Evolutionary conservation across 2,113 vertebrate genomes (phyloP), one percentile per base, ranked within the genome.

Genomic region (Hyperoodon ampullatus): DNA sequence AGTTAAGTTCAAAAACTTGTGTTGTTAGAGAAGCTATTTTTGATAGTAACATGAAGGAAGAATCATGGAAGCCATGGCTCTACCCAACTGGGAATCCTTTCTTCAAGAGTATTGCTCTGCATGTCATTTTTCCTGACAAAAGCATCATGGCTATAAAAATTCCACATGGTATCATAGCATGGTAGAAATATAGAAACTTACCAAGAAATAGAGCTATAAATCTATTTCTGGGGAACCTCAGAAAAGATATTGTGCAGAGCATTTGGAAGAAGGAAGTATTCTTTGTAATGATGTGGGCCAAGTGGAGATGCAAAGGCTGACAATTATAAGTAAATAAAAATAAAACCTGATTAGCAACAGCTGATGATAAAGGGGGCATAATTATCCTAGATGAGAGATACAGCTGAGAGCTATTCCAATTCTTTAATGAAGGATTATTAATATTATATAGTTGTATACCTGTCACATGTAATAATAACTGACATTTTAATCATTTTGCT

Each of bases 71-170:
- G 92, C 61, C 84, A 72, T 88, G 93, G 96, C 28, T 94, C 53
- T 80, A 47, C 70, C 33, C 88, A 90, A 94, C 53, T 50, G 30
- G 39, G 81, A 97, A 94, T 95, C 65, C 44, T 95, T 92, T 90
- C 55, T 75, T 96, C 75, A 58, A 44, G 65, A 19, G 24, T 81
- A 42, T 90, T 93, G 87, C 96, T 98, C 84, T 96, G 88, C 90
- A 96, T 90, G 84, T 87, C 85, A 96, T 96, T 96, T 97, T 96
- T 92, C 85, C 84, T 96, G 53, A 97, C 95, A 85, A 90, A 98
- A 96, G n/a, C 23, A 94, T 97, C 65, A 87, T n/a, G 42, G 33
- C 65, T 96, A 80, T 87, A 92, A 95, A 90, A 95, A 84, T 60
- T 92, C 77, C 42, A 77, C 63, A 94, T 96, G 83, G 81, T 85